phyloP scores from a whole-genome alignment of 2,113 vertebrate species.

The Plecotus auritus region DNA sequence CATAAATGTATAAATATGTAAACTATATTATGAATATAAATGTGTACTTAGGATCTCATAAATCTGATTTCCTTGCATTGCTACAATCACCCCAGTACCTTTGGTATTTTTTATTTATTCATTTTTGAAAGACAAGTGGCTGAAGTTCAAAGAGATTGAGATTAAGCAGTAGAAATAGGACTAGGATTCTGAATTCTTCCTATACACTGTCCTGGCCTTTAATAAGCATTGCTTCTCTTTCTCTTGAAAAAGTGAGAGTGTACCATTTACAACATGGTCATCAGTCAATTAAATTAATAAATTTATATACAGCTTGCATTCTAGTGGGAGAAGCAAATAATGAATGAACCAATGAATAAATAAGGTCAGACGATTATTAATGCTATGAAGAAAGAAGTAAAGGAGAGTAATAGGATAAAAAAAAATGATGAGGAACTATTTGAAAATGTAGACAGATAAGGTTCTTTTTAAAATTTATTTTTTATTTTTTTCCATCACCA shows the following conservation, averaged over 20 bases:
- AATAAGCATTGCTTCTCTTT: not conserved
- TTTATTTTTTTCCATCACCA: not conserved
- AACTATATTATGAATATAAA: not conserved
- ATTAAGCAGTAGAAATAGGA: not conserved
- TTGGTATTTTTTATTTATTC: not conserved
- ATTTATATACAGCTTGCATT: not conserved
- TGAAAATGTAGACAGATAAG: not conserved
- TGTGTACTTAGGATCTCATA: not conserved
- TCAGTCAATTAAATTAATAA: not conserved
- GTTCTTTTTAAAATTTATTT: not conserved
- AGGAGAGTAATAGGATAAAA: not conserved
- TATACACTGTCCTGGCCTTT: not conserved
- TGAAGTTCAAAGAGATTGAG: not conserved
- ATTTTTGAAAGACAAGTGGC: not conserved
- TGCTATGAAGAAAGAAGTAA: not conserved
- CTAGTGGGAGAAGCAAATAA: not conserved
- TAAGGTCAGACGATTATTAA: not conserved
- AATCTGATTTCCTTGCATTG: not conserved
- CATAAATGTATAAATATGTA: not conserved
- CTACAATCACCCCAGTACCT: not conserved
- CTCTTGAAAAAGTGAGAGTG: not conserved
- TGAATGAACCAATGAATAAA: not conserved
- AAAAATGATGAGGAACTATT: not conserved
- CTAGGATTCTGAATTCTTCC: not conserved
- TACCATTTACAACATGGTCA: not conserved